These are phyloP conservation scores for Oncopodura yosiiana DNA, from an alignment of 1,140 invertebrate species.

Conservation along the genomic window DNA sequence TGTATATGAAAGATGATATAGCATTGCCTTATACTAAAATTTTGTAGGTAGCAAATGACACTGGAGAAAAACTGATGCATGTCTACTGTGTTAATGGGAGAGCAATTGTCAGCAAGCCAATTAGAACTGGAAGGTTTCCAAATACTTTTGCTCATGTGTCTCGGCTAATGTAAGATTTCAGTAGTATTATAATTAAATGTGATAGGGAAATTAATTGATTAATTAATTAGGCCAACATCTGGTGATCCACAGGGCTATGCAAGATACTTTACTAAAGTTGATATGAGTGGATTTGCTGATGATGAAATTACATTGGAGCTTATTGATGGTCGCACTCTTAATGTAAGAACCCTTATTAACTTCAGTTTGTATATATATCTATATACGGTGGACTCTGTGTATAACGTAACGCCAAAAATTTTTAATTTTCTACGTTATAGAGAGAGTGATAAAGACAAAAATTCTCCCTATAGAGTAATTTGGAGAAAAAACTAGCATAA, in stretches of 20 bases:
- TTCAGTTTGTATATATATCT: no score
- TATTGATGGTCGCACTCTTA: neutral
- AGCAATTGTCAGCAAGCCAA: neutral
- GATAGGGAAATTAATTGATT: neutral
- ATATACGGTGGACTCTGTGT: no score
- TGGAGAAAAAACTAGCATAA: neutral
- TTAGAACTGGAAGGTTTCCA: neutral
- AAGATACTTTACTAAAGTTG: neutral
- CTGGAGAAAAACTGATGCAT: no score
- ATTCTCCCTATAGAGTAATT: neutral
- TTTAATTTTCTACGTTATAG: neutral
- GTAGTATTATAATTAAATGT: neutral
- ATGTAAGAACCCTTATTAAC: neutral
- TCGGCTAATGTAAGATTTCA: neutral
- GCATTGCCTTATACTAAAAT: no score
- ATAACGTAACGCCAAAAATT: no score
- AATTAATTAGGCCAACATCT: neutral
- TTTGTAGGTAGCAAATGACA: no score
- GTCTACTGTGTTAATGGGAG: constrained; percentile 1
- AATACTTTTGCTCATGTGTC: constrained; percentile 1
- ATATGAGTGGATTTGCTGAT: constrained; percentile 2
- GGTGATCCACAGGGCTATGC: constrained; percentile 2
- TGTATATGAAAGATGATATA: no score
- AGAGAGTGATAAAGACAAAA: neutral
- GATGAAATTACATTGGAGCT: constrained; percentile 1